phyloP scores from a whole-genome alignment of 2,888 invertebrate species.

The Podabrus alpinus region DNA sequence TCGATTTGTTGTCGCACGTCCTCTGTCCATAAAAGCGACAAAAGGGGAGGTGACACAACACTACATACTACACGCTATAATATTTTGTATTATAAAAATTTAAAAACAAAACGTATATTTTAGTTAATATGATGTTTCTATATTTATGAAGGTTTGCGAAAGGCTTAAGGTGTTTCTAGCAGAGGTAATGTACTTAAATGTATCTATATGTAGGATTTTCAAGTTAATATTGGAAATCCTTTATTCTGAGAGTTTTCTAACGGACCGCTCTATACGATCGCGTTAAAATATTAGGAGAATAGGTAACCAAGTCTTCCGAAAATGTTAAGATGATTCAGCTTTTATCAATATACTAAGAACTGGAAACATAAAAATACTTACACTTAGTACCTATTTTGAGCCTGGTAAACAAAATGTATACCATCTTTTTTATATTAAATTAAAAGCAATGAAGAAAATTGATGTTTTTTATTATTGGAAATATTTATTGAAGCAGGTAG shows the following conservation, averaged over 20 bases:
- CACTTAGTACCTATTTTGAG: too few species aligned
- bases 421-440: too few species aligned
- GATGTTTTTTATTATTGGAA: too few species aligned
- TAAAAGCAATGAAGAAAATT: too few species aligned
- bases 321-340: background rate
- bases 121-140: background rate
- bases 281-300: background rate
- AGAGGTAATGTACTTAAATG: background rate
- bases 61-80: too few species aligned
- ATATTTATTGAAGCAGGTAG: background rate
- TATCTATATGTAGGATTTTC: background rate
- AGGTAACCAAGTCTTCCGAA: background rate
- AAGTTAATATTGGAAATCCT: background rate
- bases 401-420: too few species aligned
- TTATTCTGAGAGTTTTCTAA: background rate
- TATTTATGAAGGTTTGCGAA: too few species aligned
- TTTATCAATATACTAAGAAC: background rate
- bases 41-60: too few species aligned
- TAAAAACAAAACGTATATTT: background rate
- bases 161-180: background rate
- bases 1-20: too few species aligned
- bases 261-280: background rate
- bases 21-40: too few species aligned
- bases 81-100: background rate
- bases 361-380: background rate